phyloP scores from a whole-genome alignment of 2,113 vertebrate genomes.

The Laticauda laticaudata region DNA sequence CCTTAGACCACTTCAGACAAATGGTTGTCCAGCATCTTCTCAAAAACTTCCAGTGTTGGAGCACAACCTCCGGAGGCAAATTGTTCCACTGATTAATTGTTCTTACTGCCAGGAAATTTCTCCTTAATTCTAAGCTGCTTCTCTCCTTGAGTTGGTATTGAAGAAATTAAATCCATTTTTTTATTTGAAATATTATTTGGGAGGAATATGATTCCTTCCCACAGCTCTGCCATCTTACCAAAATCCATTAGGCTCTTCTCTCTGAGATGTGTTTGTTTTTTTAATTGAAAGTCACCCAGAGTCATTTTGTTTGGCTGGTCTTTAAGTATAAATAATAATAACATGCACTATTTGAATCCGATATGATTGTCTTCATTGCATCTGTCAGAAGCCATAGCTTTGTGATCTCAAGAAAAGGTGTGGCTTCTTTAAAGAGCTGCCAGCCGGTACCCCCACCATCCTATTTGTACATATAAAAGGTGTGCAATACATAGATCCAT shows the following conservation, averaged over 20 bases:
- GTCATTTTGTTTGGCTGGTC: background rate
- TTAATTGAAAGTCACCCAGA: background rate
- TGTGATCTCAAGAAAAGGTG: background rate
- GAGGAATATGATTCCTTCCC: background rate
- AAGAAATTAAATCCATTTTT: background rate
- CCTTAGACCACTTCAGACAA: no score
- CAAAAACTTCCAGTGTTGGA: no score
- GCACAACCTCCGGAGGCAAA: no score
- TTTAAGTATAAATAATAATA: background rate
- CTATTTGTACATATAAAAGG: background rate
- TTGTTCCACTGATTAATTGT: no score
- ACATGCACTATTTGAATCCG: background rate
- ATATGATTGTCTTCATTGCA: background rate
- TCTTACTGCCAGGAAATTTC: no score
- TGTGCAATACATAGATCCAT: background rate
- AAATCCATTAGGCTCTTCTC: background rate
- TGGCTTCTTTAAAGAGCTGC: background rate
- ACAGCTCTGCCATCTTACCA: background rate
- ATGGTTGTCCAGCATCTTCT: no score
- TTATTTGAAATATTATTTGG: background rate
- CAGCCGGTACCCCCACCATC: background rate
- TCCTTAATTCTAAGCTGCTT: no score
- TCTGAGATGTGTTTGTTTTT: background rate
- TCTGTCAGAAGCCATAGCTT: background rate
- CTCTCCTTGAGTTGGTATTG: background rate